Evolutionary conservation across 2,113 vertebrate genomes (phyloP).

Genomic region (Tursiops truncatus): DNA sequence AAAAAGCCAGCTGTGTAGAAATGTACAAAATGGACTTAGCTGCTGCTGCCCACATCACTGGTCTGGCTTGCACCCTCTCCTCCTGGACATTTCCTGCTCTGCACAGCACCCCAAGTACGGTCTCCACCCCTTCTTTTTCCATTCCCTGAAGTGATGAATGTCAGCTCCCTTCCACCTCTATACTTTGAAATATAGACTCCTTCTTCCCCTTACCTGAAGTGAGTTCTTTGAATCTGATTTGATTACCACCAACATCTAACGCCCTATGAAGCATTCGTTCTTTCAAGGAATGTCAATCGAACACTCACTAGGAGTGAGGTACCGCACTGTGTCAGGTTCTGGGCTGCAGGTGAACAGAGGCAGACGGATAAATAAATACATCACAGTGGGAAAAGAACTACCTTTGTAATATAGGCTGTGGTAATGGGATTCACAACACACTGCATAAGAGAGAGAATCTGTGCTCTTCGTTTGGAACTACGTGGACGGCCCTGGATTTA

Average conservation of each 20-base stretch:
- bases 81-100: fast-evolving
- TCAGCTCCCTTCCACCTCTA: not conserved
- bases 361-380: fast-evolving
- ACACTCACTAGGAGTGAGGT: not conserved
- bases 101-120: fast-evolving
- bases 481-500: not conserved
- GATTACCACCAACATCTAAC: no score
- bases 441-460: fast-evolving
- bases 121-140: not conserved
- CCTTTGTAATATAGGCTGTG: fast-evolving
- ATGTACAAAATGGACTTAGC: not conserved
- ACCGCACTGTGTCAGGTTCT: fast-evolving
- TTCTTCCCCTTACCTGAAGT: not conserved
- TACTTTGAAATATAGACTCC: not conserved
- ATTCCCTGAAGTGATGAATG: fast-evolving
- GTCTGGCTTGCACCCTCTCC: not conserved
- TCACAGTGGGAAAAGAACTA: fast-evolving
- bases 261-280: not conserved
- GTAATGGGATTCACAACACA: not conserved
- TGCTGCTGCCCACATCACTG: fast-evolving
- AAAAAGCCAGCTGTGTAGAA: not conserved
- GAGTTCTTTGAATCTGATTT: not conserved
- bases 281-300: not conserved
- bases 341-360: not conserved
- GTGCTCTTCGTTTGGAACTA: not conserved